These are phyloP conservation scores for Nesogale talazaci DNA, from an alignment of 2,113 vertebrate genomes.

Conservation along the genomic window DNA sequence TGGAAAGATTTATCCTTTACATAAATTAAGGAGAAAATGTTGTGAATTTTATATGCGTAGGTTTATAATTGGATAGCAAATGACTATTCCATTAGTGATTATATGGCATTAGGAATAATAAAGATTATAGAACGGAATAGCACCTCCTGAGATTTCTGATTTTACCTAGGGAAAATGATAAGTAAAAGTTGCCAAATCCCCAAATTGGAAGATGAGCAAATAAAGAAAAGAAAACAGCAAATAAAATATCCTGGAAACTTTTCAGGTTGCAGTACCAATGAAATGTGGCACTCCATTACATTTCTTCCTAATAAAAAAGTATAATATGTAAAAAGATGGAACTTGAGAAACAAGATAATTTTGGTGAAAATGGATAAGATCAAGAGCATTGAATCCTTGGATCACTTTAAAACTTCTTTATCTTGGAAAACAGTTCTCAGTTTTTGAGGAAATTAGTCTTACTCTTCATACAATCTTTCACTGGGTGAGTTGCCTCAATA, in stretches of 20 bases:
- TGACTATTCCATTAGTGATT: neutral
- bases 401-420: neutral
- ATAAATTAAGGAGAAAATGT: no score
- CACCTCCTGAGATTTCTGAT: neutral
- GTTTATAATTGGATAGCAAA: neutral
- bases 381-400: neutral
- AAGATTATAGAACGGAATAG: neutral
- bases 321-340: neutral
- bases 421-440: neutral
- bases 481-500: neutral
- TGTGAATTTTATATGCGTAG: neutral
- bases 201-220: neutral
- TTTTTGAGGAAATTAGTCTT: neutral
- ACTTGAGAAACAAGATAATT: neutral
- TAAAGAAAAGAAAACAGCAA: neutral
- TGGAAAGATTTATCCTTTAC: no score
- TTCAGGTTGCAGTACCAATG: neutral
- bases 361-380: conserved; percentile 5
- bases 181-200: neutral
- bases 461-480: neutral
- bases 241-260: neutral
- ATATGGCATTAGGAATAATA: neutral
- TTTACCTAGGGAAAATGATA: neutral
- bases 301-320: neutral
- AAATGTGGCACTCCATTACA: neutral